Evolutionary conservation across 2,113 vertebrate species (phyloP).

Genomic region (Protomyctophum bolini): DNA sequence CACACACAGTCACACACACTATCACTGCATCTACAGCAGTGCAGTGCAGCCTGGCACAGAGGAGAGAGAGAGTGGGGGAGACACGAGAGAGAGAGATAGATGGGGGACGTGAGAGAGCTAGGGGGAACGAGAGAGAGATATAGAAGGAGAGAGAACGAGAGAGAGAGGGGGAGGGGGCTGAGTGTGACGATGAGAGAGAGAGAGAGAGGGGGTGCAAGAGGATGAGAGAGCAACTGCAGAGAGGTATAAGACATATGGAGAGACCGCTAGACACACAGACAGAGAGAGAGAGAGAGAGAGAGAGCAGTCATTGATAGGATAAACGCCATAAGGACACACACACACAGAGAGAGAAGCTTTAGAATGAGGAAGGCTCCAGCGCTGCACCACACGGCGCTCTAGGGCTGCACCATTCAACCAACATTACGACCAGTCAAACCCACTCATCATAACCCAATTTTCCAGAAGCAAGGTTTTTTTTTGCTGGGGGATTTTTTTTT

Average conservation of each 20-base stretch:
- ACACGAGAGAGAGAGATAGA: conserved; percentile 39
- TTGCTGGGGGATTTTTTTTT: too few relatives aligned
- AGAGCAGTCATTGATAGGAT: conserved; percentile 86
- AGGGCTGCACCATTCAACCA: too few relatives aligned
- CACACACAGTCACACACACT: background rate
- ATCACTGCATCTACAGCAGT: conserved; percentile 30
- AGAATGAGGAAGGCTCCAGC: background rate
- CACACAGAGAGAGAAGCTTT: conserved; percentile 47
- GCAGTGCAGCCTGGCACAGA: conserved; percentile 29
- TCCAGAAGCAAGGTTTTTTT: background rate
- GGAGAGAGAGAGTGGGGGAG: conserved; percentile 32
- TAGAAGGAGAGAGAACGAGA: conserved; percentile 1
- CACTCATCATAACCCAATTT: too few relatives aligned
- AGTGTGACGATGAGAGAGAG: background rate
- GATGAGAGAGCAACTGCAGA: conserved; percentile 33
- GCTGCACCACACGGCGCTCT: too few relatives aligned
- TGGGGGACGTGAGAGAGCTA: background rate
- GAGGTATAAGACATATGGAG: conserved; percentile 13
- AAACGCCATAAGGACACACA: conserved; percentile 78
- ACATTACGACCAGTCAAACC: too few relatives aligned
- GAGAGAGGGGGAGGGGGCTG: conserved; percentile 2
- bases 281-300: conserved; percentile 42
- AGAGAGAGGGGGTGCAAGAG: background rate
- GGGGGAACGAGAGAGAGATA: conserved; percentile 15
- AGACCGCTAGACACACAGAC: conserved; percentile 2